Percentiles rank a stretch among this genome's conserved stretches.
Evolutionary conservation across 2,888 invertebrate genomes (phyloP).

Genomic region (Aphelenchoides bicaudatus): DNA sequence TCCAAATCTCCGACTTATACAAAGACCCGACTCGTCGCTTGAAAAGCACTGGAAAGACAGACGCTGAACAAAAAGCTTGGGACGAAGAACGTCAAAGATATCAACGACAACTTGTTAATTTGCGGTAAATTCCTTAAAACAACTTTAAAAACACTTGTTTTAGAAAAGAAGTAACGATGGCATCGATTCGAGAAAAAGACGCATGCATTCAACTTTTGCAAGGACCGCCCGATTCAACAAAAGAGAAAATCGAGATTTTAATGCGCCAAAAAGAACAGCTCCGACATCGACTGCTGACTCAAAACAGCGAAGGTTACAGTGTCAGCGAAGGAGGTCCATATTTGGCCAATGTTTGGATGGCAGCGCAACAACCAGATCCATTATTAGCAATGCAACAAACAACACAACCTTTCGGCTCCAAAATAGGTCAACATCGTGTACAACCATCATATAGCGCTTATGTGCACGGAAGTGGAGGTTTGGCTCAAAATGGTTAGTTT

Average conservation of each 20-base stretch:
- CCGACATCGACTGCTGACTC: conserved; percentile 67
- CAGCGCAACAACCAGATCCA: conserved; percentile 21
- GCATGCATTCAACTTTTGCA: conserved; percentile 79
- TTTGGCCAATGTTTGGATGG: conserved; percentile 20
- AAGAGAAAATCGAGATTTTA: conserved; percentile 68
- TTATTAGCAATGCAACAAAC: too few species aligned
- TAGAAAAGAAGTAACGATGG: conserved; percentile 79
- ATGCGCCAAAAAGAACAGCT: conserved; percentile 72
- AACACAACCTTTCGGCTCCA: neutral
- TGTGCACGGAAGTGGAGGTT: conserved; percentile 3
- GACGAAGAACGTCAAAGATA: conserved; percentile 70
- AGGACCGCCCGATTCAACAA: conserved; percentile 69
- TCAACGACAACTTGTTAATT: conserved; percentile 73
- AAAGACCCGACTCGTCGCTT: conserved; percentile 25
- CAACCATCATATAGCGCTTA: conserved; percentile 8
- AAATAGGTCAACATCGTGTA: too few species aligned
- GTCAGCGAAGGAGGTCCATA: conserved; percentile 23
- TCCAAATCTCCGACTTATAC: conserved; percentile 33
- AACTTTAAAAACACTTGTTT: conserved; percentile 32
- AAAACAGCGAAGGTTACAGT: conserved; percentile 23
- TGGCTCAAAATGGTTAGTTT: conserved; percentile 1
- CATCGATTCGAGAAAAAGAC: conserved; percentile 81
- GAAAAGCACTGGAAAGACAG: conserved; percentile 10
- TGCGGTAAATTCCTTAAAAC: conserved; percentile 70
- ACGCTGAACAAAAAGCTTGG: conserved; percentile 65